Evolutionary conservation across 2,797 vertebrate genomes (phyloP).

Genomic region (Sebastiscus tertius): DNA sequence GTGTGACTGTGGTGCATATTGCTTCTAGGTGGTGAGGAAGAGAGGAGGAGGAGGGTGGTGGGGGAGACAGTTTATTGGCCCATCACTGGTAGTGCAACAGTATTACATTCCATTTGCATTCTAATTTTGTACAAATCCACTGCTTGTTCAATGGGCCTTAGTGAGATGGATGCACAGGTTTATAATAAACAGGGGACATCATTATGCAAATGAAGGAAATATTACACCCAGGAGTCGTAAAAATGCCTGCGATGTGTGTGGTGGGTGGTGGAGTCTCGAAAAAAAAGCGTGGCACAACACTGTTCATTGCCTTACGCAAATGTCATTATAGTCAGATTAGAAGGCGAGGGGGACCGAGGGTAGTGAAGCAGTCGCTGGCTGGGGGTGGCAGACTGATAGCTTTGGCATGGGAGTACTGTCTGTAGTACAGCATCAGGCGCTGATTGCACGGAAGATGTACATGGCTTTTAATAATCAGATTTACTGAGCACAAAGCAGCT

Average conservation of each 20-base stretch:
- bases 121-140: slow-evolving; percentile 77
- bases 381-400: slow-evolving; percentile 48
- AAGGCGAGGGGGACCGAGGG: slow-evolving; percentile 39
- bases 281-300: slow-evolving; percentile 49
- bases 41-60: not conserved
- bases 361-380: slow-evolving; percentile 38
- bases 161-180: slow-evolving; percentile 78
- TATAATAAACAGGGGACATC: slow-evolving; percentile 75
- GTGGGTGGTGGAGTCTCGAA: slow-evolving; percentile 45
- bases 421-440: slow-evolving; percentile 14
- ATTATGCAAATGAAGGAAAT: slow-evolving; percentile 78
- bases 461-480: slow-evolving; percentile 75
- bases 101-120: slow-evolving; percentile 78
- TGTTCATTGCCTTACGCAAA: slow-evolving; percentile 68
- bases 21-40: slow-evolving; percentile 15
- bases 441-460: slow-evolving; percentile 57
- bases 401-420: slow-evolving; percentile 37
- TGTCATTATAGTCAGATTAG: slow-evolving; percentile 74
- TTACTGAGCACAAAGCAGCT: slow-evolving; percentile 67
- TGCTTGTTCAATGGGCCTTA: slow-evolving; percentile 77
- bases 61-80: slow-evolving; percentile 68
- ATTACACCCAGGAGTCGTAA: slow-evolving; percentile 70
- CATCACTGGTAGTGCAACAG: slow-evolving; percentile 55
- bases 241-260: slow-evolving; percentile 57
- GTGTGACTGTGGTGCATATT: slow-evolving; percentile 41